Evolutionary conservation across 2,888 invertebrate species (phyloP).

Genomic region (Teleogryllus oceanicus): DNA sequence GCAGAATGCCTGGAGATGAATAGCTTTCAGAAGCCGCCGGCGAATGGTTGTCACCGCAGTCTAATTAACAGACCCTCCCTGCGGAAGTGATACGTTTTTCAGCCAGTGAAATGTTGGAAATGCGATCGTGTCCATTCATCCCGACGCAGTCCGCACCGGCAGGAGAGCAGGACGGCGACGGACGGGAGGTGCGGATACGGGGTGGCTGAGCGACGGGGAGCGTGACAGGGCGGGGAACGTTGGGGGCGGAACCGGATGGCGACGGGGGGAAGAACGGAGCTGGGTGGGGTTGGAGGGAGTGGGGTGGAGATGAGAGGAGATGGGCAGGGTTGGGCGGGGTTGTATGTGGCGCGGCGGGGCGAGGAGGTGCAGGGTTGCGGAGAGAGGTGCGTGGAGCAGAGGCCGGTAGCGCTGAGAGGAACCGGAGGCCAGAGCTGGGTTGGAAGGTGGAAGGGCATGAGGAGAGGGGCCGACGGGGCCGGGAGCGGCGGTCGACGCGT

Average conservation of each 20-base stretch:
- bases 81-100: background rate
- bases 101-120: background rate
- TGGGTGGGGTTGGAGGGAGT: too few relatives aligned
- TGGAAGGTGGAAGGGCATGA: too few relatives aligned
- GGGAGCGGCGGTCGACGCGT: background rate
- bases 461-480: background rate
- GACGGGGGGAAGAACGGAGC: background rate
- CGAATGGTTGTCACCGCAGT: slow-evolving; percentile 5
- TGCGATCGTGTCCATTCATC: background rate
- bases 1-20: background rate
- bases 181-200: too few relatives aligned
- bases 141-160: background rate
- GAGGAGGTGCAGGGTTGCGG: too few relatives aligned
- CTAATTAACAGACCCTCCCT: background rate
- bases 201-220: too few relatives aligned
- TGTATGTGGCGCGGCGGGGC: background rate
- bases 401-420: background rate
- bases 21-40: background rate
- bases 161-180: background rate
- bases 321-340: background rate
- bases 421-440: too few relatives aligned
- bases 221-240: too few relatives aligned
- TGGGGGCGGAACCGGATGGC: too few relatives aligned
- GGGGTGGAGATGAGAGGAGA: background rate
- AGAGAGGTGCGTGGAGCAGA: background rate